Conservation (phyloP, 2,888 invertebrate genomes). For the Pilophorus perplexus region DNA sequence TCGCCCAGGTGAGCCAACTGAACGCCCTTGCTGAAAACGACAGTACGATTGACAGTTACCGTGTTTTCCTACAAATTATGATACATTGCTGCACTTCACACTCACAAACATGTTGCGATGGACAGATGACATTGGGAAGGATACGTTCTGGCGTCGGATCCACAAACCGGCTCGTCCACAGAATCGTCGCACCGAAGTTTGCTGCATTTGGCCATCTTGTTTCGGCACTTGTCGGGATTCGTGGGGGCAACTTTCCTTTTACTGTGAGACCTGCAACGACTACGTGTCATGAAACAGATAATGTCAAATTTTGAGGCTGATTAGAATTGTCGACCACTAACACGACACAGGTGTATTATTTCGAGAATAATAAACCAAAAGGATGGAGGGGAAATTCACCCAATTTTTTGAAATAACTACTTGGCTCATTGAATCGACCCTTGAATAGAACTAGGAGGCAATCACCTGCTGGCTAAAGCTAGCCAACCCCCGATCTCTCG, state of each 20-base stretch:
- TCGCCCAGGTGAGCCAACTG: constrained; percentile 85
- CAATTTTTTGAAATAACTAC: no score
- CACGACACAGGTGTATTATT: no score
- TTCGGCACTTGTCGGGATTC: constrained; percentile 77
- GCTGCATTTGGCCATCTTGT: constrained; percentile 70
- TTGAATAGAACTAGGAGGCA: no score
- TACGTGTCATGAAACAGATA: no score
- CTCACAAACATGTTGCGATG: constrained; percentile 81
- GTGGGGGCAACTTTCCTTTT: constrained; percentile 65
- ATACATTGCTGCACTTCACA: not conserved
- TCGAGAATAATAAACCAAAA: no score
- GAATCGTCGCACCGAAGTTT: constrained; percentile 59
- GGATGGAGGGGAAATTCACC: no score
- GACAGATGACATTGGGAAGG: constrained; percentile 78
- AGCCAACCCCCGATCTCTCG: no score
- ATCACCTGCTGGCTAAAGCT: no score
- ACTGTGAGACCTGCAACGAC: constrained; percentile 52
- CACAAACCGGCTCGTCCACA: constrained; percentile 68
- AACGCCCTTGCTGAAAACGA: constrained; percentile 73
- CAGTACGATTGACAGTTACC: no score
- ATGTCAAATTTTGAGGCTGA: not conserved
- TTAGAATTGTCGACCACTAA: no score
- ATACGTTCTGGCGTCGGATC: constrained; percentile 83
- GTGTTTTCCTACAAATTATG: not conserved
- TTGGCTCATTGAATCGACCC: no score